Conservation (phyloP, 2,113 vertebrate genomes). For the Nothoprocta pentlandii region DNA sequence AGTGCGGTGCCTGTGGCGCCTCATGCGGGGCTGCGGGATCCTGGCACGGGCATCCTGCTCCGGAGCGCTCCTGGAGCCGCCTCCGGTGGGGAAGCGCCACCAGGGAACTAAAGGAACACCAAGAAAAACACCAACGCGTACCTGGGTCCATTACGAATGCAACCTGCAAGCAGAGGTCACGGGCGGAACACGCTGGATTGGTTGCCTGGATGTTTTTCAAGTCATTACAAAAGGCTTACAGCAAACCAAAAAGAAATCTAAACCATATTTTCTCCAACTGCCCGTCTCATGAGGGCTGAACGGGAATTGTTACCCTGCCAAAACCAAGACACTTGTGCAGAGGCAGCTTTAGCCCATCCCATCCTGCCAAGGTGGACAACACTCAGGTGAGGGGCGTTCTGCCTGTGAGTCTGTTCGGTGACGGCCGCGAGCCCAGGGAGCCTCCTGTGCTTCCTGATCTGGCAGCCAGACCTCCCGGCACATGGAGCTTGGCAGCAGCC, state of each 20-base stretch:
- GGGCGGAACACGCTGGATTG: neutral
- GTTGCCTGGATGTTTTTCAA: neutral
- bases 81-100: neutral
- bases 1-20: fast-evolving
- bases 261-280: fast-evolving
- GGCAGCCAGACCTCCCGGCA: too few species aligned
- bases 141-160: fast-evolving
- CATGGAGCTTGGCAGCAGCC: fast-evolving
- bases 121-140: fast-evolving
- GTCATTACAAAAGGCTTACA: fast-evolving
- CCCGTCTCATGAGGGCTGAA: fast-evolving
- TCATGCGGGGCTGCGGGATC: fast-evolving
- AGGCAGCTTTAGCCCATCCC: neutral
- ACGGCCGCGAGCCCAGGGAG: neutral
- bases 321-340: fast-evolving
- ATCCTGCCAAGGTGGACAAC: neutral
- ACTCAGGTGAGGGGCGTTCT: too few species aligned
- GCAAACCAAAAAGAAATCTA: neutral
- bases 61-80: too few species aligned
- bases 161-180: neutral
- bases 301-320: fast-evolving
- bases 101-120: neutral
- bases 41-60: too few species aligned
- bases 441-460: neutral
- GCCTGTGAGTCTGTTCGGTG: neutral